Evolutionary conservation across 2,113 vertebrate genomes (phyloP).

Genomic region (Corythaixoides concolor): DNA sequence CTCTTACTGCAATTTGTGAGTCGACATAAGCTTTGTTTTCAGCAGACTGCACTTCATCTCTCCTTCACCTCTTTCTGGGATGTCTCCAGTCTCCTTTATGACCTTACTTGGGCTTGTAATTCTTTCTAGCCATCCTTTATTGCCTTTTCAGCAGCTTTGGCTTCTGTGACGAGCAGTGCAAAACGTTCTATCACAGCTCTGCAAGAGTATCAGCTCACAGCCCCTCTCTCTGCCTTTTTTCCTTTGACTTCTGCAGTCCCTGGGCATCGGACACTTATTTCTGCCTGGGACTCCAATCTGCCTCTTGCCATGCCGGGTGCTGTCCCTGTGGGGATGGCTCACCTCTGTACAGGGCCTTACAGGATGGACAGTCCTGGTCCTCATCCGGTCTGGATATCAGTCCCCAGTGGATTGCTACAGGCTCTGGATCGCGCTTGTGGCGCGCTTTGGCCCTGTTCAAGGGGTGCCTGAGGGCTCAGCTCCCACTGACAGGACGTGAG

Average conservation of each 20-base stretch:
- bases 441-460: too few relatives aligned
- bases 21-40: not conserved
- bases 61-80: not conserved
- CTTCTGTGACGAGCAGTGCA: not conserved
- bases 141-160: not conserved
- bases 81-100: not conserved
- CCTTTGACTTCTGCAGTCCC: not conserved
- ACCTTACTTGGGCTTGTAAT: not conserved
- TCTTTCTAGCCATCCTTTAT: not conserved
- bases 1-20: not conserved
- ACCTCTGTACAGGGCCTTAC: not conserved
- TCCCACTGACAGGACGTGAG: not conserved
- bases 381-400: not conserved
- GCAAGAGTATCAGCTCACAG: not conserved
- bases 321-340: not conserved
- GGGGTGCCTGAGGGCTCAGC: not conserved
- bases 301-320: not conserved
- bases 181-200: not conserved
- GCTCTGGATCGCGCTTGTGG: not conserved
- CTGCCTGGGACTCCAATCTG: not conserved
- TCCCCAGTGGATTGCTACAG: not conserved
- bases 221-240: not conserved
- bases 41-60: not conserved
- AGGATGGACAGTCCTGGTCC: not conserved
- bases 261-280: rapidly evolving